Evolutionary conservation across 2,113 vertebrate genomes (phyloP).

Genomic region (Noturus placidus): DNA sequence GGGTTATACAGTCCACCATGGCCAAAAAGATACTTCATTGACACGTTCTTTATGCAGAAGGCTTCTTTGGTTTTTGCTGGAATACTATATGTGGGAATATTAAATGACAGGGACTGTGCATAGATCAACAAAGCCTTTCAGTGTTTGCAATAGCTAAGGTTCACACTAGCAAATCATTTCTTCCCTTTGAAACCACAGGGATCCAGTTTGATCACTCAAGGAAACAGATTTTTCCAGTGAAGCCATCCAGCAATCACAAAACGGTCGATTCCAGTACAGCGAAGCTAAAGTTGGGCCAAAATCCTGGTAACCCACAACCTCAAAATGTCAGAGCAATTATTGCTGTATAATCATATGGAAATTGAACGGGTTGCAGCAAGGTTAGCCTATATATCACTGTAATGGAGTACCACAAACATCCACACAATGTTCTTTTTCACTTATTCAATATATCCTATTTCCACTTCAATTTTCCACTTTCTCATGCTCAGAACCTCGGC

Average conservation of each 20-base stretch:
- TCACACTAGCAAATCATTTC: slow-evolving; percentile 35
- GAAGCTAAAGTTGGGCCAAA: slow-evolving; percentile 36
- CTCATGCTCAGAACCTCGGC: slow-evolving; percentile 27
- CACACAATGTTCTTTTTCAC: slow-evolving; percentile 37
- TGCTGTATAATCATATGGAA: slow-evolving; percentile 43
- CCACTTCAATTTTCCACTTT: slow-evolving; percentile 39
- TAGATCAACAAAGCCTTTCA: slow-evolving; percentile 16
- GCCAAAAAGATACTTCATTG: neutral
- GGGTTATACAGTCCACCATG: neutral
- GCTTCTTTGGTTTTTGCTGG: slow-evolving; percentile 8
- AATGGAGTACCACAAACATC: slow-evolving; percentile 49
- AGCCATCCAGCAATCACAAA: slow-evolving; percentile 50
- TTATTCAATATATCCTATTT: slow-evolving; percentile 49
- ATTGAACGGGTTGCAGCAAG: slow-evolving; percentile 41
- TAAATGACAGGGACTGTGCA: slow-evolving; percentile 14
- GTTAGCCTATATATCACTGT: slow-evolving; percentile 45
- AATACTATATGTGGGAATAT: neutral
- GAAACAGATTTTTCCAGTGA: slow-evolving; percentile 50
- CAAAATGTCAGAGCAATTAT: slow-evolving; percentile 55
- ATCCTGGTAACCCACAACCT: slow-evolving; percentile 46
- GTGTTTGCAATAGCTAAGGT: slow-evolving; percentile 36
- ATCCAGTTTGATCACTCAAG: slow-evolving; percentile 40
- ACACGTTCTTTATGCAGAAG: neutral
- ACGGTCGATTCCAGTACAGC: slow-evolving; percentile 45
- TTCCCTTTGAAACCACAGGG: slow-evolving; percentile 43